Evolutionary conservation across 2,113 vertebrate species (phyloP).

Genomic region (Pavo muticus): DNA sequence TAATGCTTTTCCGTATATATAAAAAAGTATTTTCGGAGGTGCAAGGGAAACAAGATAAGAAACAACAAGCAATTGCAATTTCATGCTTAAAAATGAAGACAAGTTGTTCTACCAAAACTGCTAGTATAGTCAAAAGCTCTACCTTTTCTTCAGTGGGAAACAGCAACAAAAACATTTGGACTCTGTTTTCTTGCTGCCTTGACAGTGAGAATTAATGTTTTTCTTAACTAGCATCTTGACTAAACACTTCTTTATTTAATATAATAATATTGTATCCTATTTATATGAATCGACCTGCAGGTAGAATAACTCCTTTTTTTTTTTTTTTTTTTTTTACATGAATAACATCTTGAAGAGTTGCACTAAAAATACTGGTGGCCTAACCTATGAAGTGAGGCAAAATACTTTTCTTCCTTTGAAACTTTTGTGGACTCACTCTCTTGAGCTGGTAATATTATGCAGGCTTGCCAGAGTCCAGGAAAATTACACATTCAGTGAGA

Average conservation of each 20-base stretch:
- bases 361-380: not conserved
- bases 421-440: not conserved
- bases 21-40: fast-evolving
- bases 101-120: not conserved
- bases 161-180: not conserved
- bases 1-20: not conserved
- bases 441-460: not conserved
- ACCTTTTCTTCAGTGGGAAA: not conserved
- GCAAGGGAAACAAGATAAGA: not conserved
- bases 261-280: not conserved
- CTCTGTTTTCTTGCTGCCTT: not conserved
- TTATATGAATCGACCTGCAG: not conserved
- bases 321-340: not conserved
- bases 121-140: not conserved
- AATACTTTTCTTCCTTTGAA: not conserved
- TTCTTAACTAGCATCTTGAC: not conserved
- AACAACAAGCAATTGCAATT: not conserved
- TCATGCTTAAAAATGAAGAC: not conserved
- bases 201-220: not conserved
- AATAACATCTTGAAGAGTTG: fast-evolving
- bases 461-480: not conserved
- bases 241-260: not conserved
- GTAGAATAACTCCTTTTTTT: not conserved
- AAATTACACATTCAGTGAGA: not conserved
- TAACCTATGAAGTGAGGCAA: not conserved